Evolutionary conservation across 2,888 invertebrate species (phyloP), one percentile per base, ranked within the genome.

Genomic region (Spilarctia lutea): DNA sequence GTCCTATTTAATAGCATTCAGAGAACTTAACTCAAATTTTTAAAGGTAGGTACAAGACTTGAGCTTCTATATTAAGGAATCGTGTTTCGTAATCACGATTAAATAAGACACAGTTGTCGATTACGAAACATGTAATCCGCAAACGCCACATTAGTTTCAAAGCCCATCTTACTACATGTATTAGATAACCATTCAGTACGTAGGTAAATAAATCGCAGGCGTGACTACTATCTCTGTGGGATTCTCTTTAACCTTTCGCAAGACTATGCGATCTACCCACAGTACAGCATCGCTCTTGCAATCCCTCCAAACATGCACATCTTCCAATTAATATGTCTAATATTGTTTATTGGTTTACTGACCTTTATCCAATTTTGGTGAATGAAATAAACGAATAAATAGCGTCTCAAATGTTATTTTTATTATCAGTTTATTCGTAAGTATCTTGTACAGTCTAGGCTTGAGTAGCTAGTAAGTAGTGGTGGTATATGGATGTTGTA

Each of bases 171-270:
- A 60, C 60, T 60, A 27, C 63, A 63, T 35, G 35, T 42, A 42
- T 52, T 69, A 65, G 65, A 65, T 35, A 65, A 45, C 65, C 48
- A 48, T 45, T 20, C 8, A 68, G 48, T 76, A 80, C 80, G 65
- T 73, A 39, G 39, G 39, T 39, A 80, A 75, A 74, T 83, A 79
- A 81, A 80, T 80, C 76, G 76, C 75, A 72, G 75, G 39, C 52
- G 68, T 66, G 75, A 74, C 56, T 65, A 65, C 45, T 69, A 69
- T 75, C 75, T 35, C 48, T 18, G 65, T 65, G 68, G 68, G 35
- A 74, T 76, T 39, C 65, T 30, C 60, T 24, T 52, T 76, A 71
- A 74, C 68, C 72, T 76, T 68, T 76, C 71, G 68, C 70, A 76
- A 76, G 35, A 48, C 42, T 24, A 60, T 67, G 39, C 33, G 52